Evolutionary conservation across 2,888 invertebrate genomes (phyloP).

Genomic region (Dermolepida albohirtum): DNA sequence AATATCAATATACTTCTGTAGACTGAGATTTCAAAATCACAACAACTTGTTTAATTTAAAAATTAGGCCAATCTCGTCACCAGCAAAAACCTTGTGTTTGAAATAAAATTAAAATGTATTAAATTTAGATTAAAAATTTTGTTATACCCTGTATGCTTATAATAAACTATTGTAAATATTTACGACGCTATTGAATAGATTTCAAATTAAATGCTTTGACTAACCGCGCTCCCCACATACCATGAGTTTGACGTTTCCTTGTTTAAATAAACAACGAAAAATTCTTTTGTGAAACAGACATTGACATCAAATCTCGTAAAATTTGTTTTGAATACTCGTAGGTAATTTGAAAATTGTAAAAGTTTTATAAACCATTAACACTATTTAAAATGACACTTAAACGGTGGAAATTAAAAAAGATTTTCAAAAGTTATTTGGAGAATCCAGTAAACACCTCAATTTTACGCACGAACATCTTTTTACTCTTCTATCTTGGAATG

Average conservation of each 20-base stretch:
- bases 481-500: neutral
- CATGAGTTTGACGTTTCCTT: slow-evolving; percentile 7
- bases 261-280: slow-evolving; percentile 9
- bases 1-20: too few species aligned
- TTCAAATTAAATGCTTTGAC: too few species aligned
- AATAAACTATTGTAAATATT: neutral
- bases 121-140: too few species aligned
- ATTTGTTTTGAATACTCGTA: slow-evolving; percentile 18
- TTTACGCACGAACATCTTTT: neutral
- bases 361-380: slow-evolving; percentile 30
- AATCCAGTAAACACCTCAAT: slow-evolving; percentile 21
- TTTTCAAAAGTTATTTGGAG: slow-evolving; percentile 17
- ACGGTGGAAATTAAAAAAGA: slow-evolving; percentile 5
- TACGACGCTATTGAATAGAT: neutral
- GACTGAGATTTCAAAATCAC: too few species aligned
- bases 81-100: too few species aligned
- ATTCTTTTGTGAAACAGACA: slow-evolving; percentile 15
- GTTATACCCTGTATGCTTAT: neutral
- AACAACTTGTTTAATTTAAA: too few species aligned
- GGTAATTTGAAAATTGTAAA: slow-evolving; percentile 20
- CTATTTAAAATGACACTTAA: slow-evolving; percentile 26
- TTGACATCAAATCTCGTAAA: slow-evolving; percentile 14
- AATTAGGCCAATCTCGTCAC: too few species aligned
- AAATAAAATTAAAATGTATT: too few species aligned
- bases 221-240: too few species aligned